Evolutionary conservation across 35 echinoderm and acorn worm species (phyloP).

Genomic region (Ophioderma brevispina): DNA sequence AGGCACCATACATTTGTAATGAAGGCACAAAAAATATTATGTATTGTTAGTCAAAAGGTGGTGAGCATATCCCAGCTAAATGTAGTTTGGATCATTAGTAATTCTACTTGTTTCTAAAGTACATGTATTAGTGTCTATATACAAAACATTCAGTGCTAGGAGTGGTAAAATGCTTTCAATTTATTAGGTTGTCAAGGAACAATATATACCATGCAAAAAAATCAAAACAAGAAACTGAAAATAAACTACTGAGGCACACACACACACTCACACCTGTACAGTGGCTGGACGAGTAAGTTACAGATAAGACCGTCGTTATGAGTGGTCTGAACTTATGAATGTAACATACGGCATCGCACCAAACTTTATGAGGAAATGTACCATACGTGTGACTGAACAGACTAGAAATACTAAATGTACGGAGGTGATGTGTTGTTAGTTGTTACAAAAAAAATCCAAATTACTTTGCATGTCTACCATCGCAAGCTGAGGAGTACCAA

Average conservation of each 20-base stretch:
- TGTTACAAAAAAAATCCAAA: too few relatives aligned
- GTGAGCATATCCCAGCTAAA: slow-evolving; percentile 2
- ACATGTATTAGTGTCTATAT: not conserved
- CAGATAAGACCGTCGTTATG: not conserved
- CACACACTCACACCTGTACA: not conserved
- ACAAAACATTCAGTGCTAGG: not conserved
- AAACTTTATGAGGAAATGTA: not conserved
- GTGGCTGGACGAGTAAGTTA: not conserved
- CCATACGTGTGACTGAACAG: too few relatives aligned
- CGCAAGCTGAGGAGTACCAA: too few relatives aligned
- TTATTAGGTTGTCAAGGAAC: not conserved
- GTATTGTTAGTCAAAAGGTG: not conserved
- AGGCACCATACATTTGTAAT: not conserved
- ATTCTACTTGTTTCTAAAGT: not conserved
- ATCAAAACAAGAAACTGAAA: not conserved
- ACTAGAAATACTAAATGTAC: not conserved
- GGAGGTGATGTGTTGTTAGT: too few relatives aligned
- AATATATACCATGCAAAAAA: not conserved
- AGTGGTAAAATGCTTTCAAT: not conserved
- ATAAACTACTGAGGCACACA: not conserved
- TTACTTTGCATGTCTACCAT: too few relatives aligned
- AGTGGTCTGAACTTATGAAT: not conserved
- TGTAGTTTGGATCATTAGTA: not conserved
- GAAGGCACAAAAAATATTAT: not conserved
- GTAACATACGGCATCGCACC: not conserved